phyloP scores from a whole-genome alignment of 2,797 vertebrate species.

The Phoxinus dragarum region DNA sequence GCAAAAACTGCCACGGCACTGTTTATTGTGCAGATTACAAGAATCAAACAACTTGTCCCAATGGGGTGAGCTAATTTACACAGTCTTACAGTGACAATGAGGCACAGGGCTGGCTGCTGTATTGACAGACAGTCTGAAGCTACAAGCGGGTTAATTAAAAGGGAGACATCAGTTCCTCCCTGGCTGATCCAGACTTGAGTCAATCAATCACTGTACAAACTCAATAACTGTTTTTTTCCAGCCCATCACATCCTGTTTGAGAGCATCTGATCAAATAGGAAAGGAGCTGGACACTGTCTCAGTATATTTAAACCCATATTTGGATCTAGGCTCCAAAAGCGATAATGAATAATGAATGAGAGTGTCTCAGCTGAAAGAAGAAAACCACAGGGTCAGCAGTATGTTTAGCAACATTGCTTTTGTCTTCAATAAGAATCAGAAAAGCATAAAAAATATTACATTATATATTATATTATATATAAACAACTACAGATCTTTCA shows the following conservation, averaged over 20 bases:
- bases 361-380: conserved; percentile 18
- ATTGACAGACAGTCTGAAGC: conserved; percentile 28
- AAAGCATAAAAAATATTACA: neutral
- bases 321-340: conserved; percentile 14
- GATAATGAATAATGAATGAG: conserved; percentile 29
- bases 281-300: neutral
- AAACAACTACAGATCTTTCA: neutral
- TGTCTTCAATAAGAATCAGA: neutral
- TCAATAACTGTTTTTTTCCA: conserved; percentile 34
- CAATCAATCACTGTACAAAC: conserved; percentile 35
- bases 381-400: neutral
- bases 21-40: conserved; percentile 35
- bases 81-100: conserved; percentile 10
- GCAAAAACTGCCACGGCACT: conserved; percentile 13
- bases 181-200: conserved; percentile 40
- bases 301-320: conserved; percentile 15
- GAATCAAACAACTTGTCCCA: conserved; percentile 14
- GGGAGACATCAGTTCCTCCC: conserved; percentile 19
- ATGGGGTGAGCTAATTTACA: conserved; percentile 8
- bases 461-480: neutral
- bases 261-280: conserved; percentile 26
- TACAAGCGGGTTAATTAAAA: conserved; percentile 48
- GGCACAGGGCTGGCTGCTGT: conserved; percentile 2
- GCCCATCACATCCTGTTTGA: conserved; percentile 34
- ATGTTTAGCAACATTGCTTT: neutral